These are phyloP conservation scores for Lichenostomus cassidix DNA, from an alignment of 2,113 vertebrate species.

Conservation along the genomic window DNA sequence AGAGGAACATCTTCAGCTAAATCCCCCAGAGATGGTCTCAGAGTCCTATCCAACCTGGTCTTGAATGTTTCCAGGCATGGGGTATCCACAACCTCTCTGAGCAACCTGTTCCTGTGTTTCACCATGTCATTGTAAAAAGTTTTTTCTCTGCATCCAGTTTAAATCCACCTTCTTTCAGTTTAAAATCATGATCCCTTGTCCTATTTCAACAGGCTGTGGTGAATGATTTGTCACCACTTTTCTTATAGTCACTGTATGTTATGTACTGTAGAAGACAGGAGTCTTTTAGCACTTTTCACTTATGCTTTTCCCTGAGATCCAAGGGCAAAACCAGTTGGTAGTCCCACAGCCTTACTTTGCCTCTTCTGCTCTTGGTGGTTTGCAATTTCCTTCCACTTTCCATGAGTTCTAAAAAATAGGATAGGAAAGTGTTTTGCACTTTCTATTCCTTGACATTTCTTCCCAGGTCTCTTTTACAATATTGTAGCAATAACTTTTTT, in stretches of 20 bases:
- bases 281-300: neutral
- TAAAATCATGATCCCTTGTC: neutral
- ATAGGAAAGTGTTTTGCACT: neutral
- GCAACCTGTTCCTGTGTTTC: neutral
- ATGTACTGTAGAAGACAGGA: neutral
- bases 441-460: neutral
- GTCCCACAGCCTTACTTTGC: neutral
- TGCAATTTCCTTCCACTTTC: neutral
- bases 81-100: neutral
- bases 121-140: neutral
- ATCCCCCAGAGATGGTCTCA: neutral
- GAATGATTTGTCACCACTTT: neutral
- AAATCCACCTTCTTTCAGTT: neutral
- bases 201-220: fast-evolving
- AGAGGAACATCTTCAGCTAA: neutral
- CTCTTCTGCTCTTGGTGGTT: neutral
- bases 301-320: neutral
- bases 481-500: neutral
- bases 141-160: neutral
- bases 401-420: neutral
- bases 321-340: neutral
- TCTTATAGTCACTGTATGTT: neutral
- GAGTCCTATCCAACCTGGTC: neutral
- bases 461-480: neutral
- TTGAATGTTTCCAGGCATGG: neutral